Evolutionary conservation across 2,797 vertebrate genomes (phyloP), one percentile per base, ranked within the genome.

Genomic region (Benthosema pterotum): DNA sequence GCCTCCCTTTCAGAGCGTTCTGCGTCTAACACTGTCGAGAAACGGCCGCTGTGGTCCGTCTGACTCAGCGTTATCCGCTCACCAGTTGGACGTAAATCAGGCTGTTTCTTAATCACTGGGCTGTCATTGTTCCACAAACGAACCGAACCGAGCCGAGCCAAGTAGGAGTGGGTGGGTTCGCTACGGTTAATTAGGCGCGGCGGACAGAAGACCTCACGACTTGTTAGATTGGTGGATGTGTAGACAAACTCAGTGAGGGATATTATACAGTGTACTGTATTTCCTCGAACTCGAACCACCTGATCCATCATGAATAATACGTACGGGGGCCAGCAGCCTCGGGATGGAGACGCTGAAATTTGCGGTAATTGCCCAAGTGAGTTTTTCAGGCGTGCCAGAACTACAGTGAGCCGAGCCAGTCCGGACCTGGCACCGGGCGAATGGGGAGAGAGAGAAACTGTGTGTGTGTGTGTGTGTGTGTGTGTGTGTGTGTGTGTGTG

Each of bases 1-100:
- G 16, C 57, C 52, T 83, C 77, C 77, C 83, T 57, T n/a, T 78
- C 75, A 73, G 83, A 75, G 78, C 53, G 69, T 79, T 84, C 79
- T 75, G 78, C 53, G 69, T n/a, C 79, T 84, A 80, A 86, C 75
- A 73, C 32, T 38, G 32, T 83, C 78, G 85, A 16, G 75, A 47
- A 46, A 32, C 58, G 14, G 66, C 22, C 22, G 43, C 60, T 70
- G 59, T 16, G 72, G 69, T 83, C 68, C 56, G 58, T 56, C 65
- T 77, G 55, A 84, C 55, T 81, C 80, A 77, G 51, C 57, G 52
- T 52, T 51, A 60, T 48, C 81, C 79, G 75, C 60, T 83, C 66
- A 72, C 54, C 63, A 71, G 15, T 66, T 63, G 74, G 62, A 60
- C 60, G 42, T 52, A 51, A 62, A 69, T 82, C 52, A 65, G 52